These are phyloP conservation scores for Onychostruthus taczanowskii DNA, from an alignment of 2,113 vertebrate species.

Conservation along the genomic window DNA sequence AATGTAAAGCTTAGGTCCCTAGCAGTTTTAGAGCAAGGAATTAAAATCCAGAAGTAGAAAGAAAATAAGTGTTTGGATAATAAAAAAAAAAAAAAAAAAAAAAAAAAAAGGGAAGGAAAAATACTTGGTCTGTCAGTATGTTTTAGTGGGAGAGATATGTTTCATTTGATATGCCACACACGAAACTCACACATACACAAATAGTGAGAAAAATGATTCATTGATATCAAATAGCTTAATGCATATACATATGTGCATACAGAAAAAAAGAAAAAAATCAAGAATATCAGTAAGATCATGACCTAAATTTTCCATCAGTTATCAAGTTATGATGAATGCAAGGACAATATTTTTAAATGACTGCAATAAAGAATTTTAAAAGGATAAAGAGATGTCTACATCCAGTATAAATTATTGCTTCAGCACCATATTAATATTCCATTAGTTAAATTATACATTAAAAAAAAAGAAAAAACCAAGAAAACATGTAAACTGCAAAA, in stretches of 20 bases:
- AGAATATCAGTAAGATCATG: not conserved
- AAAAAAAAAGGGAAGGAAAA: not conserved
- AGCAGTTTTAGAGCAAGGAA: not conserved
- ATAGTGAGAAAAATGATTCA: not conserved
- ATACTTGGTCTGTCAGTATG: accelerated
- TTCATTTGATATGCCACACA: not conserved
- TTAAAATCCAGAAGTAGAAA: not conserved
- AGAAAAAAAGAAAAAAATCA: not conserved
- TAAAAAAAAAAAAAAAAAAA: not conserved
- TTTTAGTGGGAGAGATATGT: not conserved
- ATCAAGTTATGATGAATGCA: not conserved
- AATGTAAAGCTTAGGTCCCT: not conserved
- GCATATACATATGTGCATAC: not conserved
- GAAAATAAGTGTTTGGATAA: not conserved
- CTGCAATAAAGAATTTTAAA: not conserved
- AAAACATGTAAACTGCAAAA: not conserved
- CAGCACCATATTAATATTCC: not conserved
- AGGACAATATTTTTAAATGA: not conserved
- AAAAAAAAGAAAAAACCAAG: not conserved
- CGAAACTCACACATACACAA: not conserved
- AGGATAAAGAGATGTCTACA: not conserved
- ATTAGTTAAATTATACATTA: not conserved
- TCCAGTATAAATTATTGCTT: not conserved
- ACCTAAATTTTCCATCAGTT: not conserved
- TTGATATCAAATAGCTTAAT: not conserved